phyloP scores from a whole-genome alignment of 2,888 invertebrate species.

The Tenthredo amoena region DNA sequence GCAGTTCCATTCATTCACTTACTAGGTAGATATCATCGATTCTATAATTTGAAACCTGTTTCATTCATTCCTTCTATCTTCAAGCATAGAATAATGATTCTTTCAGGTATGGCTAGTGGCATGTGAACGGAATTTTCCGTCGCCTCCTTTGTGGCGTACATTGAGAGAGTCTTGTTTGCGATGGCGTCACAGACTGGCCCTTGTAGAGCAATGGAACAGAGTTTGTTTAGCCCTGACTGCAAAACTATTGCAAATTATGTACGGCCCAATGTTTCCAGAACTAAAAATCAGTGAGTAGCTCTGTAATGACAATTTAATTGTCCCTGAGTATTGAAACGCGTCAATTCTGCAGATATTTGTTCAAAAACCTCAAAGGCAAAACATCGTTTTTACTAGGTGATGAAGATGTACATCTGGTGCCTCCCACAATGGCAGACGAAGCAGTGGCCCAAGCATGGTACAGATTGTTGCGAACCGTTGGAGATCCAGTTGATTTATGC shows the following conservation, averaged over 20 bases:
- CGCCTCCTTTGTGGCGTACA: constrained; percentile 97
- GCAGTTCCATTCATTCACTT: background rate
- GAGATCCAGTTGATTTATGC: constrained; percentile 96
- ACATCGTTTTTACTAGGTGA: constrained; percentile 82
- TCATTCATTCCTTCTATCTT: constrained; percentile 25
- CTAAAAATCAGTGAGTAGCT: constrained; percentile 86
- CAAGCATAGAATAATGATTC: constrained; percentile 29
- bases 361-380: background rate
- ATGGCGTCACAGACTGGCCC: constrained; percentile 96
- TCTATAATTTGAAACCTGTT: background rate
- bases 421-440: constrained; percentile 91
- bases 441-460: constrained; percentile 98
- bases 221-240: constrained; percentile 95
- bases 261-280: constrained; percentile 91
- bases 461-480: constrained; percentile 94
- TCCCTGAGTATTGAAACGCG: background rate
- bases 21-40: background rate
- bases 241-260: constrained; percentile 91
- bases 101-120: constrained; percentile 85
- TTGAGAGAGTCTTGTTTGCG: constrained; percentile 94
- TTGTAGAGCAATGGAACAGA: constrained; percentile 97
- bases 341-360: background rate
- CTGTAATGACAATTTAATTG: background rate
- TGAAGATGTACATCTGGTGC: constrained; percentile 91
- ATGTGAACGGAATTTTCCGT: constrained; percentile 92